Evolutionary conservation across 2,888 invertebrate species (phyloP), one percentile per base, ranked within the genome.

Genomic region (Tryphoninae sp.): DNA sequence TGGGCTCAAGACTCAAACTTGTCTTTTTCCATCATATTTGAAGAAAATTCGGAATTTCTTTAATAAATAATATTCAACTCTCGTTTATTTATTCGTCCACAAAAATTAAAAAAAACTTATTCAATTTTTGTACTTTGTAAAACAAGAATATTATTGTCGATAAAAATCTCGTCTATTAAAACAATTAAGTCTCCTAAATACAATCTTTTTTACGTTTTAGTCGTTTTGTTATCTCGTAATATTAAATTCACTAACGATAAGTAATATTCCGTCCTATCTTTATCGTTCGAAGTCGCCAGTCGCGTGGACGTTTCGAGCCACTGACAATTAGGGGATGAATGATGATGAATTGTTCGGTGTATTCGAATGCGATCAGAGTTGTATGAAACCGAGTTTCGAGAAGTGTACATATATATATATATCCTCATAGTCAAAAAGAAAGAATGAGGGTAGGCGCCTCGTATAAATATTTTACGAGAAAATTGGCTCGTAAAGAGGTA

Each of bases 401-500:
- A 49, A 62, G 23, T 40, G 23, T 22, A 11, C 13, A 16, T 9
- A 26, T 26, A 26, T 2, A 11, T 40, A n/a, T 42, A 62, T 40
- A n/a, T 40, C 9, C 40, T 62, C 53, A 55, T 22, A 64, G 40
- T 40, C 42, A 23, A 26, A 9, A 69, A 81, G 62, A 53, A 76
- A 33, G 78, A 42, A 73, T 53, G 68, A 83, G 80, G 79, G 79
- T 79, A 67, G 84, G 78, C 83, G 71, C 71, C 64, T 80, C 83
- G 81, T 80, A 86, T 87, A 83, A 88, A 87, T 88, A 87, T 88
- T 88, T 88, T 81, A 88, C 71, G 78, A 74, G 75, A 80, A 86
- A 87, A 89, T 88, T 87, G 86, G 86, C 86, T 85, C 83, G 84
- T 87, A 87, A 88, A 89, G 86, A 86, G 85, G 87, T 62, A 67